Base-by-base conservation (phyloP, 2,888 invertebrate genomes). In the Campopleginae sp. region DNA sequence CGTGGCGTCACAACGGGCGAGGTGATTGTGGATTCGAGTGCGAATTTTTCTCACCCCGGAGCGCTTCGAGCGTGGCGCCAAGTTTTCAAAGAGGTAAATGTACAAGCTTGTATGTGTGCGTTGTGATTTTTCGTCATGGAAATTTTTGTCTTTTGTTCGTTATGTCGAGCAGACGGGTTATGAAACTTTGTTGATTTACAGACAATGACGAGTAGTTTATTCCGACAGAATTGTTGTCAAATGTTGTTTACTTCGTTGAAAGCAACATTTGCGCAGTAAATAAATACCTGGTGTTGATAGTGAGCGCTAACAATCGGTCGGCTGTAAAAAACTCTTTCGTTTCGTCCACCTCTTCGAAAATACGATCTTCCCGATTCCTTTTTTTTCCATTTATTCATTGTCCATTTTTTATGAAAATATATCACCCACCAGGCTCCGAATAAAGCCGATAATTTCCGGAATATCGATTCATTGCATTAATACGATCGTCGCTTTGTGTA, bases 81-180 rank as follows among this genome's bases (percentile, higher is more conserved):
- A 71, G 71, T 51, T 68, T 84, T 78, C 23, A 84, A 86, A 82
- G 31, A 61, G 63, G 68, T 58, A 71, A 71, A 38, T 23, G 23
- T 31, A 58, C 1, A 19, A 51, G 27, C 3, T 23, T 38, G 8
- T 27, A 8, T n/a, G 31, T 42, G 58, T 72, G 42, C 72, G 58
- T 58, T 23, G 27, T 23, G 23, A n/a, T 58, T 54, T 54, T 72
- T 70, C n/a, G 48, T 42, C 17, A n/a, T 33, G 44, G 19, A 27
- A 33, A 14, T 58, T 61, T 7, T 27, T 48, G 48, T 61, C 70
- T 63, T 46, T 68, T 76, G 54, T n/a, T 10, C 23, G 54, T 58
- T 3, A 14, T 27, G 14, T 23, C 19, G 19, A 42, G 19, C 65
- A 42, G 65, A 38, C 19, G 19, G 8, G 42, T 66, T 66, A 42